A percentile compares a stretch with the other conserved stretches of the same genome.
Conservation (phyloP, 2,797 vertebrate species). For the Morus bassanus region DNA sequence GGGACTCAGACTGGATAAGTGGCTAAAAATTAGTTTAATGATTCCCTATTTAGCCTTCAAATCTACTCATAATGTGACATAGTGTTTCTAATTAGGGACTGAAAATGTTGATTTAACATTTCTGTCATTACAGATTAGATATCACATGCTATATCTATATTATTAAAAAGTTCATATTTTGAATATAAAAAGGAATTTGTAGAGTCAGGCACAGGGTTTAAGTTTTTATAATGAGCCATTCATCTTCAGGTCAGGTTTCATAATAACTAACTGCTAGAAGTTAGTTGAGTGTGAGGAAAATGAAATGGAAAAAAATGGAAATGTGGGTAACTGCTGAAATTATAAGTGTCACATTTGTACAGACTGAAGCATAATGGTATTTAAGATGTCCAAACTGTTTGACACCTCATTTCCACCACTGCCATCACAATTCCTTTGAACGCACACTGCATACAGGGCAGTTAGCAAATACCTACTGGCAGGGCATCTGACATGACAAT, state of each 20-base stretch:
- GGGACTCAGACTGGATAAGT: background rate
- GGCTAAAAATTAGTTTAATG: constrained; percentile 42
- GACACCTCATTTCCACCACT: background rate
- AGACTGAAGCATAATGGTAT: background rate
- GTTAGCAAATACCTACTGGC: background rate
- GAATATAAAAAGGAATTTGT: constrained; percentile 5
- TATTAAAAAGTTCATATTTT: background rate
- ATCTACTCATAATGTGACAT: background rate
- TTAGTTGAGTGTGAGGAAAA: constrained; percentile 23
- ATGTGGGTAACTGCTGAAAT: background rate
- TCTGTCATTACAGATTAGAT: constrained; percentile 26
- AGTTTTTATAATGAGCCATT: constrained; percentile 21
- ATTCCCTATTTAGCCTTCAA: constrained; percentile 13
- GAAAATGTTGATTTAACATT: constrained; percentile 36
- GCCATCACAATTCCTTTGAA: background rate
- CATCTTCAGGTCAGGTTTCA: constrained; percentile 34
- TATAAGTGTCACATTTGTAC: background rate
- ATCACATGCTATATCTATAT: background rate
- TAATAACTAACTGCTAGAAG: background rate
- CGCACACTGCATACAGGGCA: background rate
- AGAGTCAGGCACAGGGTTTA: background rate
- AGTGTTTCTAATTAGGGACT: constrained; percentile 28
- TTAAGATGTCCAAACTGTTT: background rate
- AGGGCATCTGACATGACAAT: background rate
- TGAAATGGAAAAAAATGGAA: constrained; percentile 20